Evolutionary conservation across 2,113 vertebrate species (phyloP).

Genomic region (Ammodytes marinus): DNA sequence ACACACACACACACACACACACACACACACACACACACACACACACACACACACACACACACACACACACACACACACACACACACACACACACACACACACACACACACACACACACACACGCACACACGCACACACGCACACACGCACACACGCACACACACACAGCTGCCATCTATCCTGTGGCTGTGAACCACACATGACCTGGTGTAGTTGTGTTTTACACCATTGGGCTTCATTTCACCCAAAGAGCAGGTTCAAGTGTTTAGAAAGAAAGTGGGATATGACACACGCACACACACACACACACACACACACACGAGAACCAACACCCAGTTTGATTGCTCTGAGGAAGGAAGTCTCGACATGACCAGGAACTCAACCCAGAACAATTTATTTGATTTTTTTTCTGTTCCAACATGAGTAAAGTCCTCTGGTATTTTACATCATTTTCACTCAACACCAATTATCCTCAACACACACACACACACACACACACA

Average conservation of each 20-base stretch:
- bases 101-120: not conserved
- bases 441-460: not conserved
- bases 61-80: not conserved
- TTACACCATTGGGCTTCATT: slow-evolving; percentile 30
- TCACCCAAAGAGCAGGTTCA: not conserved
- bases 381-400: not conserved
- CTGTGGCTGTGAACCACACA: slow-evolving; percentile 30
- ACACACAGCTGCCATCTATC: slow-evolving; percentile 2
- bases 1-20: not conserved
- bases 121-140: not conserved
- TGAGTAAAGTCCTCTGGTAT: slow-evolving; percentile 17
- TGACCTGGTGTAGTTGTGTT: slow-evolving; percentile 35
- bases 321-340: slow-evolving; percentile 54
- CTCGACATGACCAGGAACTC: slow-evolving; percentile 29
- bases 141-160: not conserved
- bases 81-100: not conserved
- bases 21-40: not conserved
- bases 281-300: slow-evolving; percentile 26
- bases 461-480: not conserved
- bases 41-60: not conserved
- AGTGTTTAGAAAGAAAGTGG: slow-evolving; percentile 9
- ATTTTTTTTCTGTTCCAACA: slow-evolving; percentile 16
- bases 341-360: slow-evolving; percentile 65
- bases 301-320: no score
- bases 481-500: no score